Evolutionary conservation across 2,113 vertebrate genomes (phyloP).

Genomic region (Lepidothrix coronata): DNA sequence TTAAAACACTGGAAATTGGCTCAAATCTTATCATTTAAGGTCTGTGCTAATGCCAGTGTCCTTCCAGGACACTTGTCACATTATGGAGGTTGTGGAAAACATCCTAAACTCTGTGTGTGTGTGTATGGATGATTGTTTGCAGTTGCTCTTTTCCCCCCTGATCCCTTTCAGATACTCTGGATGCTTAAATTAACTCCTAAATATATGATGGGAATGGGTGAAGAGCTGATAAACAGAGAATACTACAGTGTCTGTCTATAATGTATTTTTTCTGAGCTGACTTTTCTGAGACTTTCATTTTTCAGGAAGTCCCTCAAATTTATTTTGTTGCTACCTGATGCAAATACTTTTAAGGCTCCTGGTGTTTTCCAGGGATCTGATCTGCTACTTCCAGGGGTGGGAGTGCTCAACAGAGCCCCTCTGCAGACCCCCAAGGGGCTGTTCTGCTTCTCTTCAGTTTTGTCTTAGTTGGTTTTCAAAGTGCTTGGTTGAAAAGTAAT

Average conservation of each 20-base stretch:
- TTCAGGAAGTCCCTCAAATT: neutral
- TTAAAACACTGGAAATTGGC: neutral
- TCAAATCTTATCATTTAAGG: neutral
- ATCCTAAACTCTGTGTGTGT: neutral
- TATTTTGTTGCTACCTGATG: neutral
- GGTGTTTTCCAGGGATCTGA: neutral
- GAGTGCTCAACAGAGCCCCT: neutral
- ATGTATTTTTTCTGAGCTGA: neutral
- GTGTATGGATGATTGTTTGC: neutral
- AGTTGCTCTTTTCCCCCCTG: neutral
- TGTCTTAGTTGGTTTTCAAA: neutral
- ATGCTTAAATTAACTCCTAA: neutral
- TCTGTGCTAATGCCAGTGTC: neutral
- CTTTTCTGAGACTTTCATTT: neutral
- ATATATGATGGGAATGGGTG: accelerated
- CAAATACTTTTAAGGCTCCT: neutral
- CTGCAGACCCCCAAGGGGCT: neutral
- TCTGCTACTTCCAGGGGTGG: accelerated
- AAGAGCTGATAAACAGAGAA: neutral
- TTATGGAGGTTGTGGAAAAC: neutral
- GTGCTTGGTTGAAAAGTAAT: neutral
- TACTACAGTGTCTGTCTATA: neutral
- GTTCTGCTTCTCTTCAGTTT: neutral
- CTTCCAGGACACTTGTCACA: neutral
- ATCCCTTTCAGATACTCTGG: neutral